phyloP scores from a whole-genome alignment of 2,797 vertebrate genomes.

The Coccyzus lansbergi region DNA sequence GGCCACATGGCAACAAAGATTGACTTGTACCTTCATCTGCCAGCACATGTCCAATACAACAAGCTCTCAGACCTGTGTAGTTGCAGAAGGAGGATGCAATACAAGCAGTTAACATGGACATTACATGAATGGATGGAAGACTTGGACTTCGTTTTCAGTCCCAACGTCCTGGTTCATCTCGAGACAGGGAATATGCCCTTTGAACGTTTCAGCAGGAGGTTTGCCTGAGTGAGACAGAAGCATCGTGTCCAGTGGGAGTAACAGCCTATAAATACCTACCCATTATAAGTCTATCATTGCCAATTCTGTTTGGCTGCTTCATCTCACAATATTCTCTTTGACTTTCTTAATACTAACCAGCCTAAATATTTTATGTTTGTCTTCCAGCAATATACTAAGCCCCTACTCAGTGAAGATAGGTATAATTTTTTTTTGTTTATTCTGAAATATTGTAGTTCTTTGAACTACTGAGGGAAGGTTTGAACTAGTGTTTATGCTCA shows the following conservation, averaged over 20 bases:
- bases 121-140: not conserved
- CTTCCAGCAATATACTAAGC: conserved; percentile 38
- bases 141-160: not conserved
- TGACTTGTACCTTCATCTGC: not conserved
- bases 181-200: not conserved
- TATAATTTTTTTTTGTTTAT: conserved; percentile 30
- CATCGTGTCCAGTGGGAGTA: not conserved
- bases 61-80: not conserved
- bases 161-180: not conserved
- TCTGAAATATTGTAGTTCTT: conserved; percentile 25
- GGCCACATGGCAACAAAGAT: not conserved
- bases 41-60: not conserved
- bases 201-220: conserved; percentile 15
- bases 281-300: conserved; percentile 23
- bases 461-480: conserved; percentile 7
- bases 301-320: conserved; percentile 61
- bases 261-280: conserved; percentile 37
- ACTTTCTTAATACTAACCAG: conserved; percentile 53
- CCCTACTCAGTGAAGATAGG: conserved; percentile 14
- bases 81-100: not conserved
- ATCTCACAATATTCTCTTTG: conserved; percentile 56
- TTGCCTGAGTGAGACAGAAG: not conserved
- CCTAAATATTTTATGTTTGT: conserved; percentile 63
- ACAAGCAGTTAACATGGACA: not conserved
- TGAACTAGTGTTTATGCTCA: not conserved